Base-by-base conservation (phyloP, 2,888 invertebrate genomes). In the Cabera pusaria region DNA sequence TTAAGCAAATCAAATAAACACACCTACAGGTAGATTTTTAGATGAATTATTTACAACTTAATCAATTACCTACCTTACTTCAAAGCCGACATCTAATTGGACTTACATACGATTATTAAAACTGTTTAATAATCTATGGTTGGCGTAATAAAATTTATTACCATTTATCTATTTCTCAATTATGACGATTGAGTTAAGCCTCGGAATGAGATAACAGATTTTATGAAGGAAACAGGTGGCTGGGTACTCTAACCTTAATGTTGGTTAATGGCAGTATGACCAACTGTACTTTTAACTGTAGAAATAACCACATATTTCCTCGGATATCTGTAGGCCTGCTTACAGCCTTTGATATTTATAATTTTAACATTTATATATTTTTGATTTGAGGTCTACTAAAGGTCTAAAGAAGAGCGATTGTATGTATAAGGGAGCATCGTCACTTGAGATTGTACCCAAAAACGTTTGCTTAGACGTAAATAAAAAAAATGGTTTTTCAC, bases 101-200 rank as follows among this genome's bases (percentile, higher is more conserved):
- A 44, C 39, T 31, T n/a, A n/a, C 14, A 14, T 14, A 14, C 14
- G 2, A n/a, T n/a, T n/a, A n/a, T n/a, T n/a, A n/a, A n/a, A 14
- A 14, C 14, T 14, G 14, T 14, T 14, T 14, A 14, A 3, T 4
- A 14, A 14, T 3, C 14, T 14, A 4, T 14, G 14, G 14, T 14
- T 2, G 14, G 44, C 52, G 45, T 59, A 55, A 59, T 63, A 64
- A 66, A 62, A 47, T 57, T 64, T 59, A 70, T 58, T 50, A 55
- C 36, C 50, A 39, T 50, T 64, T 70, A 64, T 70, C 62, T 61
- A 58, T 53, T 42, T 59, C 59, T 62, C 56, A 64, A 64, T 67
- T 64, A 66, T 57, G 44, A 31, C 49, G 49, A 57, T 59, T 62
- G 52, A 60, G 52, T 51, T 59, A 49, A 50, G 53, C 12, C 21